Evolutionary conservation across 1,140 invertebrate genomes (phyloP).

Genomic region (Potamilus streckersoni): DNA sequence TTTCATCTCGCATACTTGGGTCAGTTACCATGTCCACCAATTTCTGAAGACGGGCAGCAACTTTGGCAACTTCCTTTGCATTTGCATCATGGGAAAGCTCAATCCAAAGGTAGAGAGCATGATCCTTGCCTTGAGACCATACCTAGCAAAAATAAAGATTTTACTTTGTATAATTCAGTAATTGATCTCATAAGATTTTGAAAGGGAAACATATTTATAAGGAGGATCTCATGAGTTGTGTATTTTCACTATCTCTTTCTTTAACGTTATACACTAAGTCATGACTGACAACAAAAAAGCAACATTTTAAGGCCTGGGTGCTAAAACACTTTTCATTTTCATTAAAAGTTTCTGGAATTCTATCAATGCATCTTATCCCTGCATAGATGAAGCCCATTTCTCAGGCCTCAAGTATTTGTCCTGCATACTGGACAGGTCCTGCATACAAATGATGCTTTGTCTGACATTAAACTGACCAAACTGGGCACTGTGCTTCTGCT

Average conservation of each 20-base stretch:
- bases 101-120: constrained; percentile 65
- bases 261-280: neutral
- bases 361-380: no score
- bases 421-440: no score
- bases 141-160: constrained; percentile 45
- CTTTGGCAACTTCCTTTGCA: constrained; percentile 50
- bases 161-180: neutral
- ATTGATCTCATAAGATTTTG: neutral
- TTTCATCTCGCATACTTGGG: constrained; percentile 54
- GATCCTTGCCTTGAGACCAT: constrained; percentile 58
- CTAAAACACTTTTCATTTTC: no score
- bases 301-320: neutral
- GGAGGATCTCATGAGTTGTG: neutral
- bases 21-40: constrained; percentile 58
- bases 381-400: no score
- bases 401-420: no score
- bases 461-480: no score
- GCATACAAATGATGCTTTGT: no score
- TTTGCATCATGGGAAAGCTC: constrained; percentile 57
- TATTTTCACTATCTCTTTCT: neutral
- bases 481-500: no score
- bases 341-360: no score
- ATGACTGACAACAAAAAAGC: no score
- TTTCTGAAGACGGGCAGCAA: constrained; percentile 50
- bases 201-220: neutral